Evolutionary conservation across 1,140 invertebrate genomes (phyloP).

Genomic region (Temnothorax curvispinosus): DNA sequence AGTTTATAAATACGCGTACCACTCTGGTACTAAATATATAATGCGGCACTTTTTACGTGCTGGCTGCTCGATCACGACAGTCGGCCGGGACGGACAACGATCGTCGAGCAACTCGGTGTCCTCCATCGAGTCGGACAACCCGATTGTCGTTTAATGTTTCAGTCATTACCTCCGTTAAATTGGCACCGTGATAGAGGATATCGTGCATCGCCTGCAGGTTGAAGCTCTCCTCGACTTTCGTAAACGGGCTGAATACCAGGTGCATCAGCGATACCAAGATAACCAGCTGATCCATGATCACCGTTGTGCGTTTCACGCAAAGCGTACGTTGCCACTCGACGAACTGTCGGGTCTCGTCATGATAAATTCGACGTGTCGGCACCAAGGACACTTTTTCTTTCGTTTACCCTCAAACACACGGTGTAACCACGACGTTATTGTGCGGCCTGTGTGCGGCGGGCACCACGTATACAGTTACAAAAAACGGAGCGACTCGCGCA

Average conservation of each 20-base stretch:
- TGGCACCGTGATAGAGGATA: constrained; percentile 94
- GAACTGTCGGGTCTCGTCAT: background rate
- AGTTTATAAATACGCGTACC: constrained; percentile 76
- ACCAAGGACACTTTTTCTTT: background rate
- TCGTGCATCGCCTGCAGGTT: constrained; percentile 99
- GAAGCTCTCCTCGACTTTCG: constrained; percentile 99
- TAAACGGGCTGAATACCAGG: constrained; percentile 96
- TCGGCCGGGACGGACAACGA: constrained; percentile 51
- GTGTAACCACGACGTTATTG: background rate
- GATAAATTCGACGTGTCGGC: background rate
- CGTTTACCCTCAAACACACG: background rate
- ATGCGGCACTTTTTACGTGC: constrained; percentile 73
- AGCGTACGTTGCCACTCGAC: background rate
- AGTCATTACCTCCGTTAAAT: constrained; percentile 92
- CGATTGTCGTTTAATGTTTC: background rate
- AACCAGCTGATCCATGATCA: constrained; percentile 85
- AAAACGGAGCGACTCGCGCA: background rate
- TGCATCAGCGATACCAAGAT: constrained; percentile 90
- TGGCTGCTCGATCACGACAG: constrained; percentile 63
- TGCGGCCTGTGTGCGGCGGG: too few relatives aligned
- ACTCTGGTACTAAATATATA: constrained; percentile 80
- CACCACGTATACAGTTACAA: constrained; percentile 19
- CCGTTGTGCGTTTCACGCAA: background rate
- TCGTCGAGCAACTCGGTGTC: background rate
- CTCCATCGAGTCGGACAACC: background rate